Evolutionary conservation across 2,888 invertebrate species (phyloP), one percentile per base, ranked within the genome.

Genomic region (Noctua pronuba): DNA sequence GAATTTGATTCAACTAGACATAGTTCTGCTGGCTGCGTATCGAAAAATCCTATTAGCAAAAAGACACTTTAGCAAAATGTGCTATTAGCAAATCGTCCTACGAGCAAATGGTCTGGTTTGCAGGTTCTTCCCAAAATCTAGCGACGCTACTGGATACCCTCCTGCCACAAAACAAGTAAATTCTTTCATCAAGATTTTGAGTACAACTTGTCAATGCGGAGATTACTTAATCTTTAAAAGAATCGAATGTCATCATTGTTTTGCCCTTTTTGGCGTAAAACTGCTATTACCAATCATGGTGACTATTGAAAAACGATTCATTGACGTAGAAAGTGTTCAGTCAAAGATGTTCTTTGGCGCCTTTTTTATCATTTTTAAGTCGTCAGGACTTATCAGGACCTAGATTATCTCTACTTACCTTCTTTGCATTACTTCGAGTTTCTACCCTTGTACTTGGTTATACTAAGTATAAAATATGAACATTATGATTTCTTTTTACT

Each of bases 261-360:
- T 52, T 49, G 62, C 16, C 49, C 18, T 24, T 70, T 28, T 2
- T 28, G 2, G 38, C 10, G 16, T 64, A 21, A 49, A 35, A 28
- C 44, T 80, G 10, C 2, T 44, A 21, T 7, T 44, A 38, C 62
- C 24, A 38, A 64, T 55, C 62, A 73, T 64, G 6, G 21, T 72
- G 52, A 72, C 38, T 80, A 31, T 64, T 52, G 52, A 0, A 64
- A 73, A 80, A 64, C 11, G 28, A 38, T 73, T 73, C 5, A 24
- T 13, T 31, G 21, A 52, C 7, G 28, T 52, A 38, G 18, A 28
- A 79, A 71, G 52, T 55, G 3, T 62, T 24, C 41, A 16, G 11
- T 18, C 5, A 0, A 69, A 16, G 16, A 79, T 79, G 11, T 49
- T 28, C 2, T 24, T 35, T 7, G 16, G 28, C 13, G 24, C 35